Percentiles rank a stretch among this genome's conserved stretches.
These are phyloP conservation scores for Bombus sibiricus DNA, from an alignment of 1,140 invertebrate species.

Conservation along the genomic window DNA sequence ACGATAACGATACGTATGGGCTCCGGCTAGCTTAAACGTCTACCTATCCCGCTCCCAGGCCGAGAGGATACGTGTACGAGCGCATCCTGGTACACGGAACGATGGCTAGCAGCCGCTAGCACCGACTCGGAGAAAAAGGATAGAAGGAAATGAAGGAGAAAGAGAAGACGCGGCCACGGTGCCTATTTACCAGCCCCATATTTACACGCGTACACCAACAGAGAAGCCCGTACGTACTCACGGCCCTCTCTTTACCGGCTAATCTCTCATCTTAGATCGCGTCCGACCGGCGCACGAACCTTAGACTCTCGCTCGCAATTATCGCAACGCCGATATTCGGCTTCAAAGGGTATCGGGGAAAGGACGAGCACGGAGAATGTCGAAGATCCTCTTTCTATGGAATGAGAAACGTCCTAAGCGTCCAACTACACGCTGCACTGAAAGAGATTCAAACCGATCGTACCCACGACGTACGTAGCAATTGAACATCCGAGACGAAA, in stretches of 20 bases:
- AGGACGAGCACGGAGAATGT: not conserved
- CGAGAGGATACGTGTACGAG: conserved; percentile 17
- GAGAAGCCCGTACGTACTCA: conserved; percentile 40
- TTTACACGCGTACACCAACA: conserved; percentile 59
- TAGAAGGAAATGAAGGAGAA: not conserved
- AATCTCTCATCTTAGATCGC: conserved; percentile 75
- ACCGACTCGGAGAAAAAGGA: conserved; percentile 5
- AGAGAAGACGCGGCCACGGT: conserved; percentile 13
- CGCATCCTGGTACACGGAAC: conserved; percentile 54
- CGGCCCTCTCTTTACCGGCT: conserved; percentile 69
- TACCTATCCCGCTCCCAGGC: not conserved
- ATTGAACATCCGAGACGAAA: not conserved
- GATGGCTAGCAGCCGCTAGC: conserved; percentile 16
- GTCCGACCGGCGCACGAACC: conserved; percentile 53
- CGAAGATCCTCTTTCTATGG: not conserved
- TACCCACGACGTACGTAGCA: not conserved
- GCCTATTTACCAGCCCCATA: conserved; percentile 69
- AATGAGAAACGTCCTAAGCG: conserved; percentile 17
- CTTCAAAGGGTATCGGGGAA: conserved; percentile 41
- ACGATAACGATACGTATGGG: conserved; percentile 63
- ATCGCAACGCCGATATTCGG: conserved; percentile 52
- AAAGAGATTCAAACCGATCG: not conserved
- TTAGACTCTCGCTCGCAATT: conserved; percentile 42
- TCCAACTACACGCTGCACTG: not conserved
- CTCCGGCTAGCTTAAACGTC: conserved; percentile 46